phyloP scores from a whole-genome alignment of 2,888 invertebrate genomes.

The Chrysotoxum bicinctum region DNA sequence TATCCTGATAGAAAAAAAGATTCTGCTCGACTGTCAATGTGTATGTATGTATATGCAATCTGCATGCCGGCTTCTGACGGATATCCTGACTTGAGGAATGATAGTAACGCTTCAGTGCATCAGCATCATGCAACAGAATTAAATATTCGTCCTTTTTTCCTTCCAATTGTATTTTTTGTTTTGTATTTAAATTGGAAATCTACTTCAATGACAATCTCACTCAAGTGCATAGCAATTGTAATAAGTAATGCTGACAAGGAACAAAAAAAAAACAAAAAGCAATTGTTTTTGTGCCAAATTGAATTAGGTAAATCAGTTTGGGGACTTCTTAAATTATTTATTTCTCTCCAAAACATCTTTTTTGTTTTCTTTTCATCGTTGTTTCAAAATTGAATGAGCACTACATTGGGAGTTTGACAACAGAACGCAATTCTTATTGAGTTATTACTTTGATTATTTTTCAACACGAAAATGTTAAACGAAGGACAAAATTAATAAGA shows the following conservation, averaged over 20 bases:
- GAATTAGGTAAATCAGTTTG: conserved; percentile 57
- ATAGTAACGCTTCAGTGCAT: conserved; percentile 58
- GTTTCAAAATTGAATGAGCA: conserved; percentile 37
- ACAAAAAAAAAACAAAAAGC: conserved; percentile 18
- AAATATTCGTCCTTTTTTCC: conserved; percentile 43
- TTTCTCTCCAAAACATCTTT: background rate
- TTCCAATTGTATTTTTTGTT: background rate
- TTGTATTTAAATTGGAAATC: conserved; percentile 13
- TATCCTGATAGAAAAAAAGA: background rate
- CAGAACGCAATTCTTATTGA: background rate
- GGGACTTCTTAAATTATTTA: conserved; percentile 34
- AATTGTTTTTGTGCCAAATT: conserved; percentile 55
- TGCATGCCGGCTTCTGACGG: conserved; percentile 4
- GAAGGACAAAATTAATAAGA: conserved; percentile 11
- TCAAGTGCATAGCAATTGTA: conserved; percentile 39
- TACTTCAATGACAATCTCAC: conserved; percentile 40
- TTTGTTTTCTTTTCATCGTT: background rate
- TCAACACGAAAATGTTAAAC: background rate
- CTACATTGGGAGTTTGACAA: conserved; percentile 30
- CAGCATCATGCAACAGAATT: conserved; percentile 53
- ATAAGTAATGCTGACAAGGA: conserved; percentile 1
- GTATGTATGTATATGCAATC: background rate
- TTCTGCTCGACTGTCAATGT: background rate
- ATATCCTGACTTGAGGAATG: conserved; percentile 36
- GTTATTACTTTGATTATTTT: conserved; percentile 1